Percentiles rank a stretch among this genome's conserved stretches.
phyloP scores from a whole-genome alignment of 1,140 invertebrate species.

The Drosophila pseudoobscura region DNA sequence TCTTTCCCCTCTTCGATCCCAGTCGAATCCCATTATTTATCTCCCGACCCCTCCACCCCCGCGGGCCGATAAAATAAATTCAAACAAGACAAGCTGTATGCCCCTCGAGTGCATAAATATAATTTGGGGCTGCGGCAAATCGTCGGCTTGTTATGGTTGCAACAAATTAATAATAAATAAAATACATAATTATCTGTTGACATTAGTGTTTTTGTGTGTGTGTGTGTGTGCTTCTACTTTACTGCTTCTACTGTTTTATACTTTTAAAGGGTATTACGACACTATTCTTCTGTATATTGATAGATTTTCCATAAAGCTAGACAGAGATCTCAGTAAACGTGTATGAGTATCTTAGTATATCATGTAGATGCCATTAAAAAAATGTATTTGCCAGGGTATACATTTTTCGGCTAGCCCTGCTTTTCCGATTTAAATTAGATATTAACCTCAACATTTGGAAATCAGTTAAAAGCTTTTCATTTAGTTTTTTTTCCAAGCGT shows the following conservation, averaged over 20 bases:
- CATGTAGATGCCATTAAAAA: too few species aligned
- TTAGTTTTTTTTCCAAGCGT: too few species aligned
- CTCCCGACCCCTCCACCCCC: slow-evolving; percentile 36
- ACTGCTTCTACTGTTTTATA: slow-evolving; percentile 8
- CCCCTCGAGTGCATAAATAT: slow-evolving; percentile 58
- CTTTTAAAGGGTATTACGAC: not conserved
- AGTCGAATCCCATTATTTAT: slow-evolving; percentile 42
- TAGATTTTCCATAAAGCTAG: too few species aligned
- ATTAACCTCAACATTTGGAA: too few species aligned
- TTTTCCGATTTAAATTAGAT: too few species aligned
- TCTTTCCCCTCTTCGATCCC: slow-evolving; percentile 6
- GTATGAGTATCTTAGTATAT: too few species aligned
- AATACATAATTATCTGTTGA: slow-evolving; percentile 47
- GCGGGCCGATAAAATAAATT: slow-evolving; percentile 62
- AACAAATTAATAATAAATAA: slow-evolving; percentile 40
- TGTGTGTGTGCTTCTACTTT: slow-evolving; percentile 2
- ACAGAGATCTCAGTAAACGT: too few species aligned
- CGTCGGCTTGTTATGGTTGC: slow-evolving; percentile 45
- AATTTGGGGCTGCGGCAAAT: slow-evolving; percentile 37
- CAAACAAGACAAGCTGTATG: slow-evolving; percentile 60
- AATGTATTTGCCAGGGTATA: too few species aligned
- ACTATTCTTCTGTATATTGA: too few species aligned
- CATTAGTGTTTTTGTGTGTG: slow-evolving; percentile 46
- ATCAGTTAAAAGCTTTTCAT: too few species aligned
- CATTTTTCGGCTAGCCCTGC: too few species aligned